Conservation (phyloP, 2,888 invertebrate species). For the Torymus auratus region DNA sequence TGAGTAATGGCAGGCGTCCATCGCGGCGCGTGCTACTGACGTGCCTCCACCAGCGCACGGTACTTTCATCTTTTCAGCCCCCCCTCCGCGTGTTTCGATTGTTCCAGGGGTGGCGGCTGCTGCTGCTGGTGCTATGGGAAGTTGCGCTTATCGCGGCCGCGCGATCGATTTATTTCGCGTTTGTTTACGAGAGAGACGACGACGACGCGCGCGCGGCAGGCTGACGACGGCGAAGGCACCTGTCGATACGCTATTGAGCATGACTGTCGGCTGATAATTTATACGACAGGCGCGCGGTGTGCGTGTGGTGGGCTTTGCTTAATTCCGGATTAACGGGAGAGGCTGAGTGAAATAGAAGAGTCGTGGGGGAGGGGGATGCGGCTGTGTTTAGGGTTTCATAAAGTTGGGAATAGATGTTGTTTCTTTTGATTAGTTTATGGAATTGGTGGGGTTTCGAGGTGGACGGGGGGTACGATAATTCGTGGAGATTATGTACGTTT, state of each 20-base stretch:
- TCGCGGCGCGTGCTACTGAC: slow-evolving; percentile 54
- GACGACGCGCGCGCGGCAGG: not conserved
- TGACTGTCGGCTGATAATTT: slow-evolving; percentile 24
- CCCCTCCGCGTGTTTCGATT: not conserved
- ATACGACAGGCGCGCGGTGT: not conserved
- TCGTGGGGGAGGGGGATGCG: no score
- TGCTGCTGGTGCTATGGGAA: not conserved
- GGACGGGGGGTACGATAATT: no score
- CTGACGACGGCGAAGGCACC: not conserved
- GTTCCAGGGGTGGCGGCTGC: not conserved
- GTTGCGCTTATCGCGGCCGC: not conserved
- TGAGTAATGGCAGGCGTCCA: slow-evolving; percentile 59
- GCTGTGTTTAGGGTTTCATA: no score
- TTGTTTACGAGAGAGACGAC: slow-evolving; percentile 8
- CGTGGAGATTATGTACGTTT: no score
- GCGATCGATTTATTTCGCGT: slow-evolving; percentile 46
- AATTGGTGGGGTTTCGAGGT: no score
- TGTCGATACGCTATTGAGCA: slow-evolving; percentile 15
- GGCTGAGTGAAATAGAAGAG: no score
- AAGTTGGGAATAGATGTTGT: no score
- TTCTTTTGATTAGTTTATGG: no score
- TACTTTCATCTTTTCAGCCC: slow-evolving; percentile 31
- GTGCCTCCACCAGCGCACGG: not conserved
- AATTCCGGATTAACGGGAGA: no score
- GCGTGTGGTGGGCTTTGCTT: no score